Evolutionary conservation across 2,113 vertebrate species (phyloP).

Genomic region (Eleginops maclovinus): DNA sequence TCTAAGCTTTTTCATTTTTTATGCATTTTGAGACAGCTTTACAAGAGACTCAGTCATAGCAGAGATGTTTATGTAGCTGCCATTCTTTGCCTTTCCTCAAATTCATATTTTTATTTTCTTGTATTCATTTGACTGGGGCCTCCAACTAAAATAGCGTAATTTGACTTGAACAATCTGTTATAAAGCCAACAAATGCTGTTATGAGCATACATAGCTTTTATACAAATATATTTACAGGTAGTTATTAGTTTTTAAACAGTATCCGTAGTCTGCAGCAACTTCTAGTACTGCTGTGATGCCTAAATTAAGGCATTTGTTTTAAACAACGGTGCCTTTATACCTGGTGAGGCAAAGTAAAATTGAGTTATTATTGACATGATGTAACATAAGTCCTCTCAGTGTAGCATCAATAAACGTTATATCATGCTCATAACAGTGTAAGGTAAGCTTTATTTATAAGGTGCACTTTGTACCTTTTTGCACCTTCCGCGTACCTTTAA

Average conservation of each 20-base stretch:
- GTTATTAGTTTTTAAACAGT: constrained; percentile 68
- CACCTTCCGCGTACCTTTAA: constrained; percentile 35
- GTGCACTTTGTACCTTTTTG: constrained; percentile 55
- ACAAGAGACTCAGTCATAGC: constrained; percentile 84
- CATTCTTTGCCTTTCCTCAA: constrained; percentile 85
- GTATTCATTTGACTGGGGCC: constrained; percentile 65
- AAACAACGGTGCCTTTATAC: constrained; percentile 73
- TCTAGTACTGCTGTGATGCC: constrained; percentile 50
- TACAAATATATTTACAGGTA: constrained; percentile 62
- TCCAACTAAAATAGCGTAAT: constrained; percentile 62
- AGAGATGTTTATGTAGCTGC: constrained; percentile 81
- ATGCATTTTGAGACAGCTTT: constrained; percentile 91
- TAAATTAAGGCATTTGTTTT: constrained; percentile 58
- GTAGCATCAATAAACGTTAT: constrained; percentile 73
- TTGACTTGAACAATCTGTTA: constrained; percentile 74
- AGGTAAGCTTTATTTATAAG: constrained; percentile 64
- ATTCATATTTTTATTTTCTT: constrained; percentile 74
- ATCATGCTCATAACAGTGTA: constrained; percentile 73
- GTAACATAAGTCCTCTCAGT: constrained; percentile 54
- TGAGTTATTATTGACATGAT: constrained; percentile 50
- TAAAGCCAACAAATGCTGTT: constrained; percentile 73
- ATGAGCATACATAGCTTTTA: constrained; percentile 73
- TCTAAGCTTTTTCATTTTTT: constrained; percentile 88
- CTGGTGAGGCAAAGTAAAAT: constrained; percentile 65
- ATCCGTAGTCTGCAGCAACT: constrained; percentile 51